Evolutionary conservation across 2,888 invertebrate genomes (phyloP).

Genomic region (Lithophane socia): DNA sequence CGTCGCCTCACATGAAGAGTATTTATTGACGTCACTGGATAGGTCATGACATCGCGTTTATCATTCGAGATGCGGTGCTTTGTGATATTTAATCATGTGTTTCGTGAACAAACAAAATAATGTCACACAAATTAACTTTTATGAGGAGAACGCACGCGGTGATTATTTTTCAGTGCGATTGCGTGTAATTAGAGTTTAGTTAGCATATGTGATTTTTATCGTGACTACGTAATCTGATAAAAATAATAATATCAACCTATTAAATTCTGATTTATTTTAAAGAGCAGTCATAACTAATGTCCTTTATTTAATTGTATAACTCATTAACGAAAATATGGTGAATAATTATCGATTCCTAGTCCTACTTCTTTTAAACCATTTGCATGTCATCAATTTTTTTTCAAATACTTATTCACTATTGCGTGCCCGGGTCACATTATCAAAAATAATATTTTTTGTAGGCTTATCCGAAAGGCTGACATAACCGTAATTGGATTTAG

Average conservation of each 20-base stretch:
- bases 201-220: conserved; percentile 14
- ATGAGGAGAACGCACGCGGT: conserved; percentile 16
- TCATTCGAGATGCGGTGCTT: conserved; percentile 54
- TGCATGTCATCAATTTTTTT: conserved; percentile 35
- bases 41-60: conserved; percentile 68
- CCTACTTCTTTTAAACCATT: conserved; percentile 12
- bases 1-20: conserved; percentile 73
- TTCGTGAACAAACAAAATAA: conserved; percentile 46
- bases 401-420: conserved; percentile 42
- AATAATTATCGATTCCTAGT: not conserved
- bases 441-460: conserved; percentile 72
- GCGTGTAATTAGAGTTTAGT: conserved; percentile 16
- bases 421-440: conserved; percentile 59
- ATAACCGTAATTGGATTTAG: conserved; percentile 70
- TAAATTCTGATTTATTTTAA: conserved; percentile 12
- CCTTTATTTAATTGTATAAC: not conserved
- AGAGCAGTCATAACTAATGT: not conserved
- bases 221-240: not conserved
- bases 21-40: conserved; percentile 78
- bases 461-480: conserved; percentile 64
- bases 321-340: not conserved
- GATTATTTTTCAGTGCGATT: conserved; percentile 27
- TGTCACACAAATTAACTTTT: conserved; percentile 24
- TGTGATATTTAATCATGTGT: conserved; percentile 52
- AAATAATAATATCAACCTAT: not conserved